Conservation (phyloP, 2,113 vertebrate genomes). For the Crotalus viridis region DNA sequence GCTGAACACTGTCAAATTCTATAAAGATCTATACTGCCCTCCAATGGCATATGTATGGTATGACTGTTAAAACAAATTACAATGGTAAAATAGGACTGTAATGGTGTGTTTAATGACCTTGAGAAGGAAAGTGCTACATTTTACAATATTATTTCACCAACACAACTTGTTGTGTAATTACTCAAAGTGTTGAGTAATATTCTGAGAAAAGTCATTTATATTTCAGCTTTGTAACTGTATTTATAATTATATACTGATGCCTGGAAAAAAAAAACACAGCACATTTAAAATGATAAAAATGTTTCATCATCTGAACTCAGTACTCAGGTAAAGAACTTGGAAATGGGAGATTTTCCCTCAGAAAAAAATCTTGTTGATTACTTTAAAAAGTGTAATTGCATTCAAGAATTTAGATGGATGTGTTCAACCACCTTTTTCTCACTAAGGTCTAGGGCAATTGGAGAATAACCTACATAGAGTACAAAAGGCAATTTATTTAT, state of each 20-base stretch:
- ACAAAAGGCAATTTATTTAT: not conserved
- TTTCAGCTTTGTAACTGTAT: not conserved
- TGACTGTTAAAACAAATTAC: conserved; percentile 7
- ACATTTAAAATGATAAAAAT: not conserved
- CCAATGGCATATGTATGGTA: conserved; percentile 41
- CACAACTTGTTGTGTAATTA: no score
- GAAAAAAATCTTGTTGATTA: not conserved
- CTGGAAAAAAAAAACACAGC: not conserved
- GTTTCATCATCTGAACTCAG: not conserved
- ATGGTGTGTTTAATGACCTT: not conserved
- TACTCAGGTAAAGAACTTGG: not conserved
- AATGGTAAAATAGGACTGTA: not conserved
- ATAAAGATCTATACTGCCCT: conserved; percentile 54
- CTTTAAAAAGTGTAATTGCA: not conserved
- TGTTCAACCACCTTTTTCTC: not conserved
- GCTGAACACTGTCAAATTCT: not conserved
- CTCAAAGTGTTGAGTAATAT: not conserved
- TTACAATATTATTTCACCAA: not conserved
- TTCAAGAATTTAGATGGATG: not conserved
- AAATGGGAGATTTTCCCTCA: not conserved
- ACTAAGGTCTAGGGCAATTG: not conserved
- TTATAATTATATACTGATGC: not conserved
- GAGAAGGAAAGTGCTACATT: not conserved
- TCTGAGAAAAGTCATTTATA: not conserved
- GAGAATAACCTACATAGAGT: not conserved